Base-by-base conservation (phyloP, 2,113 vertebrate species). In the Leptosomus discolor region DNA sequence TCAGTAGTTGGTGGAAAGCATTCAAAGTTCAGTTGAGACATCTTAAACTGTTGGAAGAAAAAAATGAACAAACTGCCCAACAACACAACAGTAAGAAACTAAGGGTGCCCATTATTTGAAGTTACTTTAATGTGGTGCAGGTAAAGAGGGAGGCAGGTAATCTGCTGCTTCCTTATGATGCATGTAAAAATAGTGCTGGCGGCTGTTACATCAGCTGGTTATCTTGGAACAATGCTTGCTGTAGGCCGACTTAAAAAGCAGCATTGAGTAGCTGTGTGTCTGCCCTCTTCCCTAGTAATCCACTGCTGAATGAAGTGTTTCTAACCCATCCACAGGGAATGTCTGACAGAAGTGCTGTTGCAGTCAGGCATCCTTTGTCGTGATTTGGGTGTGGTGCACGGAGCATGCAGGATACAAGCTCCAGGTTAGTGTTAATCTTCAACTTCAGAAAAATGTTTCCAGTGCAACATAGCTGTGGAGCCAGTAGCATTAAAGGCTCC, bases 381-480 rank as follows among this genome's bases (percentile, higher is more conserved):
- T n/a, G 63, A 30, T 23, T 12, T 9, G 45, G 41, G 12, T 65
- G 46, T 78, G 63, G 8, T 80, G 58, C 23, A 54, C 60, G 41
- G 11, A 51, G 19, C 26, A 5, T 36, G 45, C 50, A 73, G 30
- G 26, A 13, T 43, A 30, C 12, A 22, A 68, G 51, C 46, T 77
- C n/a, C 65, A 58, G 43, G 34, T 75, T 70, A 19, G 23, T 0
- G 19, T 96, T 95, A 70, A 92, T 95, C 51, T 94, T 93, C 71
- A 94, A 68, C 92, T 84, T 41, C 0, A 41, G 58, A 54, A n/a
- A 63, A 58, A 22, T 2, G 46, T 63, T 88, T 86, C 79, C 37
- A 18, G 37, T 60, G 24, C 5, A 0, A 11, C 0, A 5, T 85
- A 68, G 30, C 5, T 54, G 4, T 9, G 29, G 57, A 48, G 14